Conservation (phyloP, 2,797 vertebrate species). For the Trematomus bernacchii region DNA sequence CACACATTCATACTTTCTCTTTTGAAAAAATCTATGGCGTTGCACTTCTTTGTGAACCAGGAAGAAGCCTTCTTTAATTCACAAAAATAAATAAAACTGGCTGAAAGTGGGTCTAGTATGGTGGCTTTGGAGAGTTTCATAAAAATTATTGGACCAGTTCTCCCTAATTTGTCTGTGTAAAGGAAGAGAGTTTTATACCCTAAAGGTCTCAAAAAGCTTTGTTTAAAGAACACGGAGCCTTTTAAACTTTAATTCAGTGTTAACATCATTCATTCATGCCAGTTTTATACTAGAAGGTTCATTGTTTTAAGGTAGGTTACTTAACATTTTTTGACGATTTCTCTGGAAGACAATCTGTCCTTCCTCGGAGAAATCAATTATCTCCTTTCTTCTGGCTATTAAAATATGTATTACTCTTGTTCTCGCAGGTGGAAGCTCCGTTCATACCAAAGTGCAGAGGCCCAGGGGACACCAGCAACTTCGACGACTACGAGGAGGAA, state of each 20-base stretch:
- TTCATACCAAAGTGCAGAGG: conserved; percentile 99
- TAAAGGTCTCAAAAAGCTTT: conserved; percentile 10
- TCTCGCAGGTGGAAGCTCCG: conserved; percentile 94
- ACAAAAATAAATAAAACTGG: neutral
- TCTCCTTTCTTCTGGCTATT: neutral
- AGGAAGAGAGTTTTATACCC: neutral
- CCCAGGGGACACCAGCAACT: conserved; percentile 99
- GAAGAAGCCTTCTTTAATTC: neutral
- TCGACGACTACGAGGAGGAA: conserved; percentile 99
- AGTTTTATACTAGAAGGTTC: neutral
- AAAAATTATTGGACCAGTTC: neutral
- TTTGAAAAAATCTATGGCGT: neutral
- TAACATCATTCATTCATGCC: neutral
- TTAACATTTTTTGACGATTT: neutral
- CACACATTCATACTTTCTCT: neutral
- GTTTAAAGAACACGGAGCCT: neutral
- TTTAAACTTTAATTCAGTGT: conserved; percentile 5
- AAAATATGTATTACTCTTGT: conserved; percentile 13
- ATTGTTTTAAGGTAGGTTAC: neutral
- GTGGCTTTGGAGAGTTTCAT: neutral
- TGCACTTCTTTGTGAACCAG: neutral
- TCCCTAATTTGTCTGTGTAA: neutral
- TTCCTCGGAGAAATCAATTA: conserved; percentile 11
- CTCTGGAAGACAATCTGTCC: neutral
- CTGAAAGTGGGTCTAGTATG: neutral